A percentile compares a stretch with the other conserved stretches of the same genome.
Evolutionary conservation across 2,113 vertebrate genomes (phyloP).

Genomic region (Osmerus eperlanus): DNA sequence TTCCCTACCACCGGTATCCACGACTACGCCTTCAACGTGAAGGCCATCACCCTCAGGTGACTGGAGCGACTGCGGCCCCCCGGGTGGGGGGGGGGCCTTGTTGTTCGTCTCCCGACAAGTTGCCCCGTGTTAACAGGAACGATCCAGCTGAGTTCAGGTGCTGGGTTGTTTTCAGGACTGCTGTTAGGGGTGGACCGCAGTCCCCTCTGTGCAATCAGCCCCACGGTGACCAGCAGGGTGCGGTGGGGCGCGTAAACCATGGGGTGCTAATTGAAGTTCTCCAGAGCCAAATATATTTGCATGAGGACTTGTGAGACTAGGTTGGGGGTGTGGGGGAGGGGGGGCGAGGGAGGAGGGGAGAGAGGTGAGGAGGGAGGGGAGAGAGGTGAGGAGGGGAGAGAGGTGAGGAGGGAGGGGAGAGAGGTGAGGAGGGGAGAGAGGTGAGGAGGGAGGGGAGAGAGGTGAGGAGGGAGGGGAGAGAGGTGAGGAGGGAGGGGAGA

Average conservation of each 20-base stretch:
- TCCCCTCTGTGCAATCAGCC: neutral
- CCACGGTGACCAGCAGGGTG: neutral
- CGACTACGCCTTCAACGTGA: slow-evolving; percentile 83
- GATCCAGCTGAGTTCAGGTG: neutral
- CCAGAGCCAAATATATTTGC: neutral
- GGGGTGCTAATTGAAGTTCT: neutral
- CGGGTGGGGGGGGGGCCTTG: no score
- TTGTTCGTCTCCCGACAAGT: no score
- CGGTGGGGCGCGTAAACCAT: neutral
- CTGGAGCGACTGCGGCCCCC: neutral
- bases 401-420: no score
- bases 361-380: slow-evolving; percentile 1
- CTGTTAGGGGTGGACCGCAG: neutral
- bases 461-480: no score
- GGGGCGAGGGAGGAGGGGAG: neutral
- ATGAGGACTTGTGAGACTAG: neutral
- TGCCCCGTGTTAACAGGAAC: no score
- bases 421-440: no score
- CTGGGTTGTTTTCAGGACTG: neutral
- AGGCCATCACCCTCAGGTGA: slow-evolving; percentile 83
- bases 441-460: no score
- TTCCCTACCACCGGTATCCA: slow-evolving; percentile 89
- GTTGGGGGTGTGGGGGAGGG: neutral
- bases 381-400: neutral
- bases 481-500: no score